phyloP scores from a whole-genome alignment of 2,797 vertebrate species.

The Pipistrellus nathusii region DNA sequence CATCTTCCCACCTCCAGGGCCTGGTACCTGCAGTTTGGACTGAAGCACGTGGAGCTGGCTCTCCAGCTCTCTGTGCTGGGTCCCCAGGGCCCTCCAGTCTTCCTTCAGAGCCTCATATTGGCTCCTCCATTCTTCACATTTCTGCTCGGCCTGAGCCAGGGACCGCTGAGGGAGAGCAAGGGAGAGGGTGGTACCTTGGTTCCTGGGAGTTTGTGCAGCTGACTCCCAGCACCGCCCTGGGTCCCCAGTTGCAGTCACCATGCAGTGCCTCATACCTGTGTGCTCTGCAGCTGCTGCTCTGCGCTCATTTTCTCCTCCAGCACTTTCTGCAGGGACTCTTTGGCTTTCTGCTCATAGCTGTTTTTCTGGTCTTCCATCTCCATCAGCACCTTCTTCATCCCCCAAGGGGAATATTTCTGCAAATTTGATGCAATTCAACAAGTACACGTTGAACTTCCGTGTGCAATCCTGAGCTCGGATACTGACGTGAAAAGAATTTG shows the following conservation, averaged over 20 bases:
- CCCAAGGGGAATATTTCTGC: constrained; percentile 91
- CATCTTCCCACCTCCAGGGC: not conserved
- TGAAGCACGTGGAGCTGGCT: constrained; percentile 90
- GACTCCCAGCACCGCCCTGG: not conserved
- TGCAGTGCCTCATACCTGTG: constrained; percentile 88
- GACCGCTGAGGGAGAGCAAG: constrained; percentile 87
- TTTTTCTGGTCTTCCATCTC: constrained; percentile 96
- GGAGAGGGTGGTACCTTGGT: not conserved
- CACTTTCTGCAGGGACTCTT: constrained; percentile 92
- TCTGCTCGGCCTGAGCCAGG: constrained; percentile 87
- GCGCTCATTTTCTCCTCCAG: constrained; percentile 92
- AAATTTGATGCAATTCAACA: constrained; percentile 65
- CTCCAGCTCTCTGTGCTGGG: constrained; percentile 86
- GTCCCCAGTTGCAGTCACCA: not conserved
- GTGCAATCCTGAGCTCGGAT: not conserved
- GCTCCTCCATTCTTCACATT: constrained; percentile 90
- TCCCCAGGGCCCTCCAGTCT: constrained; percentile 85
- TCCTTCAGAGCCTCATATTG: constrained; percentile 89
- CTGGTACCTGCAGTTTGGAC: constrained; percentile 91
- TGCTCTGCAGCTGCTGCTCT: constrained; percentile 89
- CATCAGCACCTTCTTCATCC: constrained; percentile 91
- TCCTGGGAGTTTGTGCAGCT: not conserved
- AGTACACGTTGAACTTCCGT: not conserved
- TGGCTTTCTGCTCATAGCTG: constrained; percentile 92
- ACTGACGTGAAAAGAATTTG: not conserved